Conservation (phyloP, 2,113 vertebrate genomes). For the Cephalopterus ornatus region DNA sequence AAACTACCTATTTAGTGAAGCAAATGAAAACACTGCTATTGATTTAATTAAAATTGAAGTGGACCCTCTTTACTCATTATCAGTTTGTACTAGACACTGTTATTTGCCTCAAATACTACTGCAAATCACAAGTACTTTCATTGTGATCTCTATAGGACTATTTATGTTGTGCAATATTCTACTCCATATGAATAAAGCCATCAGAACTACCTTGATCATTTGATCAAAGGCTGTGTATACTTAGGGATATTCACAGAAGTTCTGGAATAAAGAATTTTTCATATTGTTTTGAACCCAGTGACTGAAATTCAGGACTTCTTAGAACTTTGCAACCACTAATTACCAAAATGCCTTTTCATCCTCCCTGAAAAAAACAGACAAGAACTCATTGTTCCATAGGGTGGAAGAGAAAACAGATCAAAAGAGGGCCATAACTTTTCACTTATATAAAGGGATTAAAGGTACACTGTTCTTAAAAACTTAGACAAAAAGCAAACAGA, state of each 20-base stretch:
- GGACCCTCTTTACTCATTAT: neutral
- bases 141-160: neutral
- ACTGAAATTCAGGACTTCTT: neutral
- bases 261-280: neutral
- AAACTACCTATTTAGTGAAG: neutral
- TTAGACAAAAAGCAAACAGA: neutral
- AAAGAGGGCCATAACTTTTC: neutral
- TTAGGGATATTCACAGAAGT: neutral
- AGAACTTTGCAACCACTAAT: neutral
- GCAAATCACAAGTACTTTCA: neutral
- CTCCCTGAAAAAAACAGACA: neutral
- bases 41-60: constrained; percentile 12
- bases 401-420: neutral
- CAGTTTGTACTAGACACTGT: neutral
- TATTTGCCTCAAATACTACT: neutral
- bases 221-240: neutral
- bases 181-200: neutral
- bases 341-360: neutral
- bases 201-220: neutral
- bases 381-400: neutral
- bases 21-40: neutral
- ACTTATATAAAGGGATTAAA: neutral
- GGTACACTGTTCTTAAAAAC: neutral
- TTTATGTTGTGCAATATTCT: neutral
- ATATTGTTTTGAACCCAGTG: neutral